Percentiles rank a stretch among this genome's conserved stretches.
Conservation (phyloP, 2,888 invertebrate species). For the Troilus luridus region DNA sequence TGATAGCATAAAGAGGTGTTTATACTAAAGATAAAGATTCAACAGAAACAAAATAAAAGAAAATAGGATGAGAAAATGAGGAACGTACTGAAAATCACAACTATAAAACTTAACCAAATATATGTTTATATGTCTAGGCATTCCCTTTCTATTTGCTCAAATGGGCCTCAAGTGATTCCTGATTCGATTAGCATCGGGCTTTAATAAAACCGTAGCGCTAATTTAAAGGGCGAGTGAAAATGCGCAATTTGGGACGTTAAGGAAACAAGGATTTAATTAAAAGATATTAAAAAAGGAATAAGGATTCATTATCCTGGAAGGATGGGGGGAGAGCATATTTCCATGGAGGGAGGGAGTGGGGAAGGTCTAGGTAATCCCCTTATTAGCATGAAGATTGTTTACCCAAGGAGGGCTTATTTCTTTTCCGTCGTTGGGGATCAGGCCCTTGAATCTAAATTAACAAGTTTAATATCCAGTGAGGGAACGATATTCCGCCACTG, state of each 20-base stretch:
- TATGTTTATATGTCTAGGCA: no score
- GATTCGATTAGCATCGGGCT: slow-evolving; percentile 15
- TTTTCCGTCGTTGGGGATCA: slow-evolving; percentile 19
- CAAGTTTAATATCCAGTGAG: slow-evolving; percentile 20
- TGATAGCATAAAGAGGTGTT: no score
- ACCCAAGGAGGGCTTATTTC: slow-evolving; percentile 46
- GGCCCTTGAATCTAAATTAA: slow-evolving; percentile 48
- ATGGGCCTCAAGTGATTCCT: background rate
- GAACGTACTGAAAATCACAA: no score
- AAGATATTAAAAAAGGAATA: slow-evolving; percentile 46
- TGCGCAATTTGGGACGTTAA: background rate
- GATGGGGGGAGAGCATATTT: slow-evolving; percentile 35
- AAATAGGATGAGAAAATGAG: no score
- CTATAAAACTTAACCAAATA: no score
- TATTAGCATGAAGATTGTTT: slow-evolving; percentile 49
- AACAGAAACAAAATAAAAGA: no score
- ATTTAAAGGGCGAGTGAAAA: slow-evolving; percentile 28
- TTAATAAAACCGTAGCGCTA: slow-evolving; percentile 38
- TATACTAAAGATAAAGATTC: no score
- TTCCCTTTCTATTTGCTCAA: background rate
- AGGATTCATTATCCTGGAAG: slow-evolving; percentile 42
- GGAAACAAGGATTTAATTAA: slow-evolving; percentile 48
- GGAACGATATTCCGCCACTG: background rate
- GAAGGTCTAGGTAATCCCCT: slow-evolving; percentile 44
- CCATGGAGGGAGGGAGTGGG: background rate